phyloP scores from a whole-genome alignment of 2,797 vertebrate genomes.

The Pseudomugil tenellus region DNA sequence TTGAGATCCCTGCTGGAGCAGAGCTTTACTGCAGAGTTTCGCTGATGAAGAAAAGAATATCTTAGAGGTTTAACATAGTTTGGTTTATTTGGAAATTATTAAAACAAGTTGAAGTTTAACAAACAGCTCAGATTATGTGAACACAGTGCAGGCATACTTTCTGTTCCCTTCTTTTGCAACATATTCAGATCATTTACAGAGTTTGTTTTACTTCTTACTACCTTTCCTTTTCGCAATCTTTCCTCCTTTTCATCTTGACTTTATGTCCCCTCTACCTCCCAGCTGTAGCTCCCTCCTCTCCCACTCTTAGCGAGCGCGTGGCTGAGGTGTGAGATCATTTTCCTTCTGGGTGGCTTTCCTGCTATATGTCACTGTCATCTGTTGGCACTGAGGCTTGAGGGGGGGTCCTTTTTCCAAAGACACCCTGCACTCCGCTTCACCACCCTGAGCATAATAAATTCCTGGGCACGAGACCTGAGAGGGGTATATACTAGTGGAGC shows the following conservation, averaged over 20 bases:
- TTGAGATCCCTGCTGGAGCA: constrained; percentile 23
- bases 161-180: constrained; percentile 6
- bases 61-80: constrained; percentile 41
- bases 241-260: constrained; percentile 60
- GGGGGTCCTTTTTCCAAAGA: constrained; percentile 77
- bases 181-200: constrained; percentile 5
- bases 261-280: constrained; percentile 62
- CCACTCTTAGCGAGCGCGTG: constrained; percentile 70
- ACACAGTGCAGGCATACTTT: constrained; percentile 12
- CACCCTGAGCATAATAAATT: constrained; percentile 74
- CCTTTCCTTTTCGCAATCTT: constrained; percentile 43
- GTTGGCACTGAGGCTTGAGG: constrained; percentile 77
- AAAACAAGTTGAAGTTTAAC: constrained; percentile 24
- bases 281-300: constrained; percentile 64
- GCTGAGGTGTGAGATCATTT: constrained; percentile 84
- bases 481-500: constrained; percentile 54
- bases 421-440: constrained; percentile 60
- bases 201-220: constrained; percentile 34
- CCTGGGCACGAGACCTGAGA: constrained; percentile 72
- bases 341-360: constrained; percentile 86
- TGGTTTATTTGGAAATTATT: constrained; percentile 38
- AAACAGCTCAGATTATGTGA: constrained; percentile 26
- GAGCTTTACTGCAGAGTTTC: constrained; percentile 31
- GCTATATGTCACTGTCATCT: constrained; percentile 86
- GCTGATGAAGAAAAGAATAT: constrained; percentile 32